A percentile compares a stretch with the other conserved stretches of the same genome.
Evolutionary conservation across 2,113 vertebrate species (phyloP).

Genomic region (Falcunculus frontatus): DNA sequence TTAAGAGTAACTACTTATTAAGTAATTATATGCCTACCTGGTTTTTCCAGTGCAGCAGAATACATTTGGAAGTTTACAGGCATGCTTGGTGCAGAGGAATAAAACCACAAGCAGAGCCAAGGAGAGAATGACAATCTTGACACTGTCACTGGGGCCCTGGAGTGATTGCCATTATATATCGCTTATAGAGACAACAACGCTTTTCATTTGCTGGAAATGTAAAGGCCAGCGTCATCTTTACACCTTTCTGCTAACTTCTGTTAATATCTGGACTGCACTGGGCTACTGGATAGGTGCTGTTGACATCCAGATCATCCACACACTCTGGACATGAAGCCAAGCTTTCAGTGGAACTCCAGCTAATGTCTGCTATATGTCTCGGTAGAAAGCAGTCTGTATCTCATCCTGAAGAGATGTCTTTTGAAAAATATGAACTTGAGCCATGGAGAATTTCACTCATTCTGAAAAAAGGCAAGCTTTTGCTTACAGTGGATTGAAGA

Average conservation of each 20-base stretch:
- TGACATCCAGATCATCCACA: not conserved
- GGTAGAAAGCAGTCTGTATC: not conserved
- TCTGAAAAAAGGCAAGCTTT: not conserved
- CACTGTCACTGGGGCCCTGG: not conserved
- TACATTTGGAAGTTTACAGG: not conserved
- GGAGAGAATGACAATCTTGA: not conserved
- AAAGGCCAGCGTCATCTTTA: not conserved
- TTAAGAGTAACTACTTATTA: not conserved
- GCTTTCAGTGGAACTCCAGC: not conserved
- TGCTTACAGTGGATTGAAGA: not conserved
- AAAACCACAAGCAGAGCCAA: not conserved
- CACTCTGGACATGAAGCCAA: not conserved
- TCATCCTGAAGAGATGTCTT: not conserved
- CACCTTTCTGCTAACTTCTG: not conserved
- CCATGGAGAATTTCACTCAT: not conserved
- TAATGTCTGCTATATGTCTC: not conserved
- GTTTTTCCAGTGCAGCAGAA: conserved; percentile 15
- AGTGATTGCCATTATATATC: not conserved
- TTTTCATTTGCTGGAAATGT: not conserved
- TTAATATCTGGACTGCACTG: not conserved
- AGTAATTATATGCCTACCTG: not conserved
- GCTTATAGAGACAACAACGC: not conserved
- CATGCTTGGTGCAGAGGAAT: not conserved
- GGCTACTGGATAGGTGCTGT: not conserved
- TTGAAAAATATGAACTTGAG: not conserved